Conservation (phyloP, 2,113 vertebrate genomes). For the Porphyrio hochstetteri region DNA sequence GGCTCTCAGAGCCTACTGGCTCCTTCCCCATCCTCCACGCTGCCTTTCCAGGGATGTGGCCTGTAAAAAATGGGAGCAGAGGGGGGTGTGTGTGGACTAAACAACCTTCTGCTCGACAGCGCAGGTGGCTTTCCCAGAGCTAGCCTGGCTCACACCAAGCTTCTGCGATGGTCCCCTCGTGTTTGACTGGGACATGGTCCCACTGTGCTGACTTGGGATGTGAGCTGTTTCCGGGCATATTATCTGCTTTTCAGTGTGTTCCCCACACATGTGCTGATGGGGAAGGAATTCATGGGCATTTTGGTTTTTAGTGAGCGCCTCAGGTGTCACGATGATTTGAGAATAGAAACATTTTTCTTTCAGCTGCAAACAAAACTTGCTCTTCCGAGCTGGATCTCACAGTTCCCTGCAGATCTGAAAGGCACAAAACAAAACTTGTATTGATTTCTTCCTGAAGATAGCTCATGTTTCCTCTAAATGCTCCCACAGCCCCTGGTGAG, state of each 20-base stretch:
- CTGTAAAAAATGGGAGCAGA: not conserved
- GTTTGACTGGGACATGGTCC: not conserved
- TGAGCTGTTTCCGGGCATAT: accelerated
- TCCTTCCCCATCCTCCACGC: not conserved
- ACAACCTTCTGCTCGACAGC: not conserved
- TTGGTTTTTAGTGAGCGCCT: not conserved
- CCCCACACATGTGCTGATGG: not conserved
- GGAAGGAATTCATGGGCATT: not conserved
- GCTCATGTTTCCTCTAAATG: not conserved
- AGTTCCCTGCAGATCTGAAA: constrained; percentile 33
- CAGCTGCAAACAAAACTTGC: constrained; percentile 31
- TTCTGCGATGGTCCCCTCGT: not conserved
- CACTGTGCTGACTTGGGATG: not conserved
- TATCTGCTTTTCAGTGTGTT: not conserved
- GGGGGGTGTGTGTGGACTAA: not conserved
- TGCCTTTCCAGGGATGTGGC: constrained; percentile 18
- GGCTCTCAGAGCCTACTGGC: constrained; percentile 7
- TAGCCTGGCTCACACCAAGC: not conserved
- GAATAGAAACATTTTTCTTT: constrained; percentile 39
- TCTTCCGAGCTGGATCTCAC: not conserved
- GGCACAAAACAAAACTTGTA: constrained; percentile 32
- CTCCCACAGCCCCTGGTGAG: not conserved
- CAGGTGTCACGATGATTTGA: not conserved
- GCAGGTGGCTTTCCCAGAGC: not conserved
- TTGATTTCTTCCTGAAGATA: constrained; percentile 23